Conservation (phyloP, 2,113 vertebrate species). For the Stigmatopora nigra region DNA sequence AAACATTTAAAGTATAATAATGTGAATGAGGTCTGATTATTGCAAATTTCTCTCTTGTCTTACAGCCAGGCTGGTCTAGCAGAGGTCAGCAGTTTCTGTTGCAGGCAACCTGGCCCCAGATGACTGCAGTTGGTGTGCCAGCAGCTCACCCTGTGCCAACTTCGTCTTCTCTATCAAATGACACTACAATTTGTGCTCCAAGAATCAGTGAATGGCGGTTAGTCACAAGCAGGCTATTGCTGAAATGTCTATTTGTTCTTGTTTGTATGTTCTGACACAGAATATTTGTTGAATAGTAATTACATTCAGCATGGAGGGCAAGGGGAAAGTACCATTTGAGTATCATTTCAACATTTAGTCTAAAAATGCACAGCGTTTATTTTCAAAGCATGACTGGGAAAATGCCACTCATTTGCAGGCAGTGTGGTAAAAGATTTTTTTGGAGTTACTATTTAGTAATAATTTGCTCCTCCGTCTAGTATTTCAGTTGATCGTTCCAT, state of each 20-base stretch:
- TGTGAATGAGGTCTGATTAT: not conserved
- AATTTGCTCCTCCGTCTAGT: not conserved
- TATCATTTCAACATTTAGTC: too few species aligned
- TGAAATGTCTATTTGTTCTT: too few species aligned
- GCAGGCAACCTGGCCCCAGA: conserved; percentile 88
- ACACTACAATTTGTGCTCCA: conserved; percentile 78
- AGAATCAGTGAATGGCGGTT: conserved; percentile 93
- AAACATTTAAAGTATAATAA: not conserved
- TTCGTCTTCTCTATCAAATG: conserved; percentile 74
- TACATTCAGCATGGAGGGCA: too few species aligned
- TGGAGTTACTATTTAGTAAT: not conserved
- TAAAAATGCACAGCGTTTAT: too few species aligned
- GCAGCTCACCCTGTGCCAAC: conserved; percentile 65
- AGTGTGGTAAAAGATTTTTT: not conserved
- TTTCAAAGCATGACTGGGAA: too few species aligned
- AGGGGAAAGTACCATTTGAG: too few species aligned
- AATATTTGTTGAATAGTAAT: too few species aligned
- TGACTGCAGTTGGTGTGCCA: conserved; percentile 65
- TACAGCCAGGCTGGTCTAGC: conserved; percentile 80
- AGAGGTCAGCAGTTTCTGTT: conserved; percentile 86
- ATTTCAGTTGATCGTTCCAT: not conserved
- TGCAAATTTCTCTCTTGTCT: not conserved
- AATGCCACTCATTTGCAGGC: too few species aligned
- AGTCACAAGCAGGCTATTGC: conserved; percentile 38
- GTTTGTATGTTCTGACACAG: too few species aligned